Percentiles rank a stretch among this genome's conserved stretches.
Evolutionary conservation across 1,140 invertebrate genomes (phyloP).

Genomic region (Drosophila sproati): DNA sequence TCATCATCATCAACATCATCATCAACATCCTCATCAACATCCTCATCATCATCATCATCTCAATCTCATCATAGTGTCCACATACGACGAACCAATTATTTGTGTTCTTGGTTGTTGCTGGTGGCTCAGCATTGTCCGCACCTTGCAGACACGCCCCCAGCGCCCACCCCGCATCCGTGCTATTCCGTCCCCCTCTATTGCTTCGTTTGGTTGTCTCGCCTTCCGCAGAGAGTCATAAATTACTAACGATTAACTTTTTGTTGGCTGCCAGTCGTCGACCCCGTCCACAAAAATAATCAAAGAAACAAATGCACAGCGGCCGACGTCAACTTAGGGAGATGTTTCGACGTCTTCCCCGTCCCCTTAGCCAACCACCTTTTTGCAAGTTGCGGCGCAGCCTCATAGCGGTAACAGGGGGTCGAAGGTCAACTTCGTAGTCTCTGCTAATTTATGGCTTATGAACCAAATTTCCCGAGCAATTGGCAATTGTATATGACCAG

Average conservation of each 20-base stretch:
- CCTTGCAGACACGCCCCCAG: conserved; percentile 24
- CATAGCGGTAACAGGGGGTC: conserved; percentile 30
- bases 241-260: conserved; percentile 75
- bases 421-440: conserved; percentile 35
- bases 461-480: conserved; percentile 38
- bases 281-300: conserved; percentile 51
- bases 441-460: conserved; percentile 45
- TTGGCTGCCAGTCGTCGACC: conserved; percentile 21
- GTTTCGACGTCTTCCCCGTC: neutral
- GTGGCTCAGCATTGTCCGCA: conserved; percentile 33
- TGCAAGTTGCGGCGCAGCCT: conserved; percentile 31
- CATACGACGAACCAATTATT: conserved; percentile 46
- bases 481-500: conserved; percentile 18
- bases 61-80: neutral
- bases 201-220: conserved; percentile 13
- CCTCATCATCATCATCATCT: neutral
- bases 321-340: conserved; percentile 13
- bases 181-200: neutral
- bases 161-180: neutral
- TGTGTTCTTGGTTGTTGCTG: conserved; percentile 29
- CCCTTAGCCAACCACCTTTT: neutral
- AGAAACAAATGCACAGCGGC: conserved; percentile 53
- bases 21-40: no score
- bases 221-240: conserved; percentile 65
- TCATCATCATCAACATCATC: conserved; percentile 17